A percentile compares a stretch with the other conserved stretches of the same genome.
These are phyloP conservation scores for Stegana nigrithorax DNA, from an alignment of 2,888 invertebrate genomes.

Conservation along the genomic window DNA sequence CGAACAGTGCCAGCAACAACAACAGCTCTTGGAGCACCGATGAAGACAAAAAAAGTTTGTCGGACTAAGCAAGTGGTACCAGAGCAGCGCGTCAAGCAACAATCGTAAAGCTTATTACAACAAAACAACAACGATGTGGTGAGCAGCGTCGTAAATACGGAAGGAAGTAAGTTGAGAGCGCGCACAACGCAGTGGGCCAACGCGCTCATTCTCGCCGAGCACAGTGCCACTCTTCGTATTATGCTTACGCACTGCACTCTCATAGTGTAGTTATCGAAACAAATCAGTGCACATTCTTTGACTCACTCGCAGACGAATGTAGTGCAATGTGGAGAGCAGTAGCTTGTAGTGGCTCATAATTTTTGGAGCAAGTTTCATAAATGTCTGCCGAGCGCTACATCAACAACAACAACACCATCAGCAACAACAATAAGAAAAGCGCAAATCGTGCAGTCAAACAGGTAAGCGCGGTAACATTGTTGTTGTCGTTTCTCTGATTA, in stretches of 20 bases:
- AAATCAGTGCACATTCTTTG: too few relatives aligned
- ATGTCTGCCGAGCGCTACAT: slow-evolving; percentile 37
- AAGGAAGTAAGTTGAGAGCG: slow-evolving; percentile 14
- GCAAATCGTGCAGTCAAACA: not conserved
- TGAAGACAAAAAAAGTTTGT: not conserved
- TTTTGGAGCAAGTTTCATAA: slow-evolving; percentile 59
- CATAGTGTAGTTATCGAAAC: not conserved
- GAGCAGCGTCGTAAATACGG: not conserved
- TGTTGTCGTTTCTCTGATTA: not conserved
- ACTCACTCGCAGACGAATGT: too few relatives aligned
- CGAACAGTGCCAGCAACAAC: slow-evolving; percentile 24
- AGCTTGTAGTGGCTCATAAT: slow-evolving; percentile 52
- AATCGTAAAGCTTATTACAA: too few relatives aligned
- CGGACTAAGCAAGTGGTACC: not conserved
- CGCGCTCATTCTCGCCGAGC: too few relatives aligned
- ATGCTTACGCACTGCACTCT: not conserved
- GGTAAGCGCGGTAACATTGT: not conserved
- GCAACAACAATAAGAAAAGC: not conserved
- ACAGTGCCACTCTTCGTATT: not conserved
- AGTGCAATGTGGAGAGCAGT: too few relatives aligned
- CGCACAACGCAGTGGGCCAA: not conserved
- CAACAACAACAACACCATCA: not conserved
- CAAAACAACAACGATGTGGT: not conserved
- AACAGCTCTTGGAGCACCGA: slow-evolving; percentile 48
- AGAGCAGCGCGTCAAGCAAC: not conserved